These are phyloP conservation scores for Microchirus variegatus DNA, from an alignment of 2,797 vertebrate species.

Conservation along the genomic window DNA sequence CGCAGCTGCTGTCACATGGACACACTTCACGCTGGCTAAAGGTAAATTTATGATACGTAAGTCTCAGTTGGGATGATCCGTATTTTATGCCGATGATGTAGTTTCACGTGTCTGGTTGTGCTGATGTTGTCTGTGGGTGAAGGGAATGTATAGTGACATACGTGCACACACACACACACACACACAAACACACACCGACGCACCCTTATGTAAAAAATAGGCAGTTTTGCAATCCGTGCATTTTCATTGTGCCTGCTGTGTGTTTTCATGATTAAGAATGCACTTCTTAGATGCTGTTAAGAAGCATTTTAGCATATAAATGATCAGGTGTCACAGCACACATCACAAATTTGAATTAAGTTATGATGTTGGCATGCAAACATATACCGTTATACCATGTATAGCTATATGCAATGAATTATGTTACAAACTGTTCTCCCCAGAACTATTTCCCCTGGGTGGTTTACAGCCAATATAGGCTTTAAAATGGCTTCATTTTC, in stretches of 20 bases:
- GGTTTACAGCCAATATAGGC: slow-evolving; percentile 36
- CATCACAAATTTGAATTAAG: not conserved
- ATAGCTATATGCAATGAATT: not conserved
- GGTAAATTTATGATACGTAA: slow-evolving; percentile 43
- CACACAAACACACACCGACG: slow-evolving; percentile 35
- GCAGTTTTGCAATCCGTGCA: slow-evolving; percentile 44
- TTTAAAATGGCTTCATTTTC: slow-evolving; percentile 55
- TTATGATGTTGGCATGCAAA: not conserved
- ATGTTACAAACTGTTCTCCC: slow-evolving; percentile 17
- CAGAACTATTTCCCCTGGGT: slow-evolving; percentile 15
- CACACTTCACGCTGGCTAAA: slow-evolving; percentile 1
- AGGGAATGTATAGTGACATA: slow-evolving; percentile 17
- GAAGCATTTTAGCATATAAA: slow-evolving; percentile 37
- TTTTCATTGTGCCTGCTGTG: slow-evolving; percentile 45
- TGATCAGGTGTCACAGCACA: slow-evolving; percentile 25
- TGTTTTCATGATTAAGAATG: slow-evolving; percentile 46
- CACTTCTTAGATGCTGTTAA: slow-evolving; percentile 2
- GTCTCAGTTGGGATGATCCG: slow-evolving; percentile 16
- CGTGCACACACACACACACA: slow-evolving; percentile 20
- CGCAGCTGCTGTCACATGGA: not conserved
- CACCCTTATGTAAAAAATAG: slow-evolving; percentile 1
- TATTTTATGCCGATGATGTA: slow-evolving; percentile 60
- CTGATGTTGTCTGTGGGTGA: slow-evolving; percentile 46
- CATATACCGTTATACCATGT: not conserved
- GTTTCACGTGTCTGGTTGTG: slow-evolving; percentile 41